Evolutionary conservation across 2,113 vertebrate species (phyloP), one percentile per base, ranked within the genome.

Genomic region (Connochaetes taurinus): DNA sequence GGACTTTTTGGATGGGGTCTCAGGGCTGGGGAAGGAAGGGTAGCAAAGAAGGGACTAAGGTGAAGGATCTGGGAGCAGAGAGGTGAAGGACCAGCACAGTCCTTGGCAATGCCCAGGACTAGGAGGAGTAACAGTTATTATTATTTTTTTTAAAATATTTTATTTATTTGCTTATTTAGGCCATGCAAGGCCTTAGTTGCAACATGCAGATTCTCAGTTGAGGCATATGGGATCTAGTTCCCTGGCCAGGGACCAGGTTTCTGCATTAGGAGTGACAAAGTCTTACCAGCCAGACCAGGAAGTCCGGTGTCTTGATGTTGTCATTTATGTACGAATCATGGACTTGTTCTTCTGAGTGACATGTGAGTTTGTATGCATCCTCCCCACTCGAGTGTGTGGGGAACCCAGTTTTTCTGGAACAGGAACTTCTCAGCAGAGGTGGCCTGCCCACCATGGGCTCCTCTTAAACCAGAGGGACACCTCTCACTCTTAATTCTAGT

Each of bases 111-210:
- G 4, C 7, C 76, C 31, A 29, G 27, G 50, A 31, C 50, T 19
- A 8, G 53, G 2, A 31, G 76, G 31, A 43, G 25, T n/a, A 16
- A 50, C 1, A 1, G n/a, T 23, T 1, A 7, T 1, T 57, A 45
- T 43, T 50, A 76, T 43, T 76, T 27, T 76, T 27, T 27, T 25
- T 0, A 14, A 13, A 12, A 27, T 43, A 76, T 43, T 43, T 43
- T 43, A 43, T 76, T 43, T 76, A 43, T 14, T 76, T 43, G 36
- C 12, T 43, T 76, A 43, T 71, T 17, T 71, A 40, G 67, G 19
- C 67, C 5, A 9, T 71, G n/a, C 19, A 11, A 76, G 36, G 71
- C 36, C n/a, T 76, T 43, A 27, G 23, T 27, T 76, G 40, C 36
- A 76, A 27, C 40, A 43, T 76, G 23, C 1, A 3, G 71, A 76